phyloP scores from a whole-genome alignment of 2,113 vertebrate genomes.

The Bucco capensis region DNA sequence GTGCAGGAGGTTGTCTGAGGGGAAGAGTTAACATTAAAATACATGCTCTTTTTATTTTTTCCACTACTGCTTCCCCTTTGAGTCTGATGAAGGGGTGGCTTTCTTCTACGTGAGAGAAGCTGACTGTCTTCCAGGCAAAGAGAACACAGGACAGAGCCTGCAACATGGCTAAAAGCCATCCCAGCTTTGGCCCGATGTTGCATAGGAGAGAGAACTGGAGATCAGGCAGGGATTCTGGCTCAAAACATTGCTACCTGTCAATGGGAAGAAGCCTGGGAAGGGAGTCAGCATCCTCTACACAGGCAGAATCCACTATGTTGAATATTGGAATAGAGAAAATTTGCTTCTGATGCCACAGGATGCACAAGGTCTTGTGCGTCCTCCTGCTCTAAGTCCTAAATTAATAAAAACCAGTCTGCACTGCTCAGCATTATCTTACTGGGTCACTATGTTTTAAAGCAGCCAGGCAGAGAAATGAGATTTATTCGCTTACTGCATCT shows the following conservation, averaged over 20 bases:
- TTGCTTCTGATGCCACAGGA: background rate
- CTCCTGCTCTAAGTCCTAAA: background rate
- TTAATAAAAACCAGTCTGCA: background rate
- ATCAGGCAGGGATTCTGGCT: background rate
- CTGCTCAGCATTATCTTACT: background rate
- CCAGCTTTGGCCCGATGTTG: background rate
- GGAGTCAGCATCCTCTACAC: background rate
- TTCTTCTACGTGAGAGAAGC: fast-evolving
- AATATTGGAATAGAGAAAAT: background rate
- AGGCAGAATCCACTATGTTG: fast-evolving
- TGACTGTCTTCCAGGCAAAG: background rate
- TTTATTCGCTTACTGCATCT: background rate
- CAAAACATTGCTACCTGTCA: too few species aligned
- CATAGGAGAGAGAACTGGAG: background rate
- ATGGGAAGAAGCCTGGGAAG: background rate
- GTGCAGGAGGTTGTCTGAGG: fast-evolving
- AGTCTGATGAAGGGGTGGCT: background rate
- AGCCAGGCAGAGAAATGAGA: background rate
- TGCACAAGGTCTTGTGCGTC: background rate
- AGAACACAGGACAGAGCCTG: background rate
- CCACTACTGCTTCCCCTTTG: background rate
- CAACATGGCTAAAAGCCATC: background rate
- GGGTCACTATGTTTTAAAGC: background rate
- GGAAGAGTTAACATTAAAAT: background rate
- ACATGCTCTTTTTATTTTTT: background rate